Evolutionary conservation across 2,888 invertebrate species (phyloP).

Genomic region (Lottia scabra): DNA sequence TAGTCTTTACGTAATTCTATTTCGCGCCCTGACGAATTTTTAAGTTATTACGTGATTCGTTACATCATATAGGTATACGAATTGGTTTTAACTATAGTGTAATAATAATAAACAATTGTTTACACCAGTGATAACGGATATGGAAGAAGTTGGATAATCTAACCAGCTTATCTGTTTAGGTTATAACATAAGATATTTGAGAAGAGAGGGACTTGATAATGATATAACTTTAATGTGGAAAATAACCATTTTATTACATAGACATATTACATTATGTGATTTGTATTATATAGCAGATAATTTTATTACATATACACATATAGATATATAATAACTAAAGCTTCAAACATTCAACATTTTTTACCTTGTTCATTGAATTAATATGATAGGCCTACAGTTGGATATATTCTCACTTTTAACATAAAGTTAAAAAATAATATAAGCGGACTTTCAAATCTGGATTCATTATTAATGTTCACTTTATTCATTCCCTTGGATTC

Average conservation of each 20-base stretch:
- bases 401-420: no score
- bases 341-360: no score
- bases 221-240: conserved; percentile 4
- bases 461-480: no score
- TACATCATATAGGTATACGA: background rate
- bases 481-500: no score
- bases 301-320: conserved; percentile 4
- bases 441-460: no score
- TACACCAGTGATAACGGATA: background rate
- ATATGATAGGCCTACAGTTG: no score
- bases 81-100: background rate
- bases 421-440: no score
- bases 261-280: background rate
- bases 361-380: no score
- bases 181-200: background rate
- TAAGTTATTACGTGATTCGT: background rate
- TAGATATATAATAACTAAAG: background rate
- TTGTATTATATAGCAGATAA: conserved; percentile 1
- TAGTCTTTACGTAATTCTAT: no score
- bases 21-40: no score
- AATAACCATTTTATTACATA: conserved; percentile 2
- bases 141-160: background rate
- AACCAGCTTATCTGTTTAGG: background rate
- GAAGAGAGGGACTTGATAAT: background rate
- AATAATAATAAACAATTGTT: conserved; percentile 3